Base-by-base conservation (phyloP, 2,888 invertebrate genomes). In the Trachelus iudaicus region DNA sequence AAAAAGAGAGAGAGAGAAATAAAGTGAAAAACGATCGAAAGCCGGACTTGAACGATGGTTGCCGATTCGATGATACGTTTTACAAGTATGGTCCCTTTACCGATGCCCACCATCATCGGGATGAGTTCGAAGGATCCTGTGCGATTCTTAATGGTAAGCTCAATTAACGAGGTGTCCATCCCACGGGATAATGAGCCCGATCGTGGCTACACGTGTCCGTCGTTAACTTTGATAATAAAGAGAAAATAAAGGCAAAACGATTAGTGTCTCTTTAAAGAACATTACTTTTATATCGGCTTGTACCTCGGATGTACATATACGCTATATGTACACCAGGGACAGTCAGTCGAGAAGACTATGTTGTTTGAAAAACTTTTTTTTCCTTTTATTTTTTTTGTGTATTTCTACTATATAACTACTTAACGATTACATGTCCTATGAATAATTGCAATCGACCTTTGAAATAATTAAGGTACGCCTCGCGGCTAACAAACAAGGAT, bases 1-100 rank as follows among this genome's bases (percentile, higher is more conserved):
- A 56, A 23, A 23, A 56, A 23, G 9, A 23, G 23, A 23, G 37
- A 56, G 15, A 40, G 0, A 40, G 23, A 56, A 56, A 56, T 56
- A 56, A 9, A 6, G 9, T 23, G 56, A 56, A 23, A 56, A 56
- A 56, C 56, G 56, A 56, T 56, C 56, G 56, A 56, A 23, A 56
- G 56, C 23, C 56, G 56, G 56, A 56, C 56, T 87, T 90, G 90
- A 91, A 90, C 90, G 90, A 91, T 90, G 90, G 90, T 89, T 87
- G 83, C 84, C 83, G 90, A 91, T 91, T 83, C 85, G 79, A 75
- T 83, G 88, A 90, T 88, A 88, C 84, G 85, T 83, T 77, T 83
- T 84, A 85, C 87, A 84, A 84, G 85, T 85, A 85, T 81, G 83
- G 82, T 79, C 13, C 71, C 71, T 71, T 23, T 56, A 23, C 9